Base-by-base conservation (phyloP, 2,888 invertebrate genomes). In the Antheraea assamensis region DNA sequence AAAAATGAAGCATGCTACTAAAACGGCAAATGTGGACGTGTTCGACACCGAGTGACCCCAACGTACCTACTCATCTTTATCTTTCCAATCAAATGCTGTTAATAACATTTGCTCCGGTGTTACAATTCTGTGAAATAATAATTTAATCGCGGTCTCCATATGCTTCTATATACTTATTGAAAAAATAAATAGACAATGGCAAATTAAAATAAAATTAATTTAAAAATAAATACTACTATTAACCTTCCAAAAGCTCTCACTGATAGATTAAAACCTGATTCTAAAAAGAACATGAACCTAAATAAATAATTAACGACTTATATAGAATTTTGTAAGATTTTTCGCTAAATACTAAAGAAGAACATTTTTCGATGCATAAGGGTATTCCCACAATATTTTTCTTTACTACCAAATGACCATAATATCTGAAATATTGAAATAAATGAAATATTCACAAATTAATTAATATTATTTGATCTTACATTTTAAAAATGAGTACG, bases 21-120 rank as follows among this genome's bases (percentile, higher is more conserved):
- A 68, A 68, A 31, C 68, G 68, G 68, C 68, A 68, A 35, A 35
- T 68, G 35, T 68, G 68, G 35, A 68, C 35, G 68, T 68, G 68
- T 35, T 35, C 35, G 35, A 66, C 35, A 68, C n/a, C 68, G 35
- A 35, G n/a, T 68, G 35, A 35, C 68, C 68, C n/a, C n/a, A 35
- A 68, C n/a, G 2, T 35, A 64, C 30, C 19, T 21, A 68, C 31
- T 35, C 21, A 21, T 35, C 35, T 68, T 68, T 68, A 35, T 68
- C 31, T 68, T 21, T 68, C 21, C 35, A 68, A 68, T 66, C 31
- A 30, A 66, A 66, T 31, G 31, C 5, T 66, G 19, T 31, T 31
- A 66, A 66, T 31, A 31, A 64, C 30, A 58, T 58, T 58, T 5
- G 30, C 30, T 17, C 31, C 7, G 31, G 66, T 21, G 66, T 7